Evolutionary conservation across 2,797 vertebrate genomes (phyloP).

Genomic region (Corythornis leucogaster): DNA sequence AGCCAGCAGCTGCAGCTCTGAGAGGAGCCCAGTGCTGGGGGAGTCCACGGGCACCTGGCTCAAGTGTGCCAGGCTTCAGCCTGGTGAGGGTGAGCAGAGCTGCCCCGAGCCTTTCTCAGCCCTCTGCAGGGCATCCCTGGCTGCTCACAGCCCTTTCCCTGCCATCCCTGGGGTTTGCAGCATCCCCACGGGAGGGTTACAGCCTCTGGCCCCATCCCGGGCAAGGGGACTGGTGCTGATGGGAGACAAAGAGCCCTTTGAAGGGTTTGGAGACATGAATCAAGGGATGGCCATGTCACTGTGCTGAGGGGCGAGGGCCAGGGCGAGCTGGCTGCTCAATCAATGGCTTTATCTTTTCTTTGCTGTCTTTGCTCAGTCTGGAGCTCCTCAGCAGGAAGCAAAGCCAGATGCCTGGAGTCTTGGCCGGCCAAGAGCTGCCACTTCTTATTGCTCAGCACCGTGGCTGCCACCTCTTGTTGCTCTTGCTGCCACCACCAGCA

Average conservation of each 20-base stretch:
- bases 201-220: background rate
- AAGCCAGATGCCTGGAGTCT: background rate
- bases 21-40: accelerated
- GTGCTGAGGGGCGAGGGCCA: background rate
- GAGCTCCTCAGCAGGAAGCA: background rate
- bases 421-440: accelerated
- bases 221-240: background rate
- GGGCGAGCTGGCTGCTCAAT: background rate
- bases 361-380: background rate
- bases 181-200: background rate
- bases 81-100: background rate
- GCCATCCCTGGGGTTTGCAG: accelerated
- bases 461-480: background rate
- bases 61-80: background rate
- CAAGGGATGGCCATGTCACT: background rate
- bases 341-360: background rate
- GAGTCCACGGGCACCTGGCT: accelerated
- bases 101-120: background rate
- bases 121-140: background rate
- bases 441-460: accelerated
- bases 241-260: constrained; percentile 55
- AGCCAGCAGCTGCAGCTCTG: background rate
- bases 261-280: background rate
- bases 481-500: accelerated
- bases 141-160: accelerated